Percentiles rank a stretch among this genome's conserved stretches.
These are phyloP conservation scores for Cygnus olor DNA, from an alignment of 2,797 vertebrate genomes.

Conservation along the genomic window DNA sequence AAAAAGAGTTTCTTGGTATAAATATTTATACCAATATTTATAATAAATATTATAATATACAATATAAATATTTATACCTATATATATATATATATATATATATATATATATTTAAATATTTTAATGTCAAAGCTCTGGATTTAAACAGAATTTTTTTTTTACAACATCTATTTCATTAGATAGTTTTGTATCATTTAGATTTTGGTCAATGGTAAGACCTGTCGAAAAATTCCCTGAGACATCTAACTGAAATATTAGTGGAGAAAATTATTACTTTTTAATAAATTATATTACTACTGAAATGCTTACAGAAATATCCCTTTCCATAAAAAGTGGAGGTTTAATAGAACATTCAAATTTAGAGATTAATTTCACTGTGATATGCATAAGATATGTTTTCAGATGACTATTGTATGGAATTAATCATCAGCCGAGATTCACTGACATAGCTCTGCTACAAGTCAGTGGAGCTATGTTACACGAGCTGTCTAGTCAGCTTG, in stretches of 20 bases:
- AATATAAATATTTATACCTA: no score
- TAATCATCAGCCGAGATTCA: background rate
- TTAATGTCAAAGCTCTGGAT: background rate
- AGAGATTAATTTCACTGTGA: background rate
- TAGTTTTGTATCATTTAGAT: background rate
- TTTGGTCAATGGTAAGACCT: background rate
- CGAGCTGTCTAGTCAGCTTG: background rate
- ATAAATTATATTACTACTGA: background rate
- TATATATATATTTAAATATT: background rate
- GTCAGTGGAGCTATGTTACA: background rate
- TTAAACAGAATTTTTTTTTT: background rate
- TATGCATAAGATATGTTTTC: background rate
- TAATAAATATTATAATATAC: no score
- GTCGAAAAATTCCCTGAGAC: background rate
- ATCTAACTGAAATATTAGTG: background rate
- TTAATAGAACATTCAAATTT: background rate
- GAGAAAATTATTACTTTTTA: background rate
- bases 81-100: background rate
- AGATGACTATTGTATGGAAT: background rate
- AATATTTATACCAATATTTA: no score
- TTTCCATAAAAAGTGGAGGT: background rate
- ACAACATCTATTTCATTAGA: background rate
- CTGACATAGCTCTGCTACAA: background rate
- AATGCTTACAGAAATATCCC: background rate
- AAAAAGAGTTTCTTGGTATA: background rate